phyloP scores from a whole-genome alignment of 1,140 invertebrate genomes.

The Drosophila repleta region DNA sequence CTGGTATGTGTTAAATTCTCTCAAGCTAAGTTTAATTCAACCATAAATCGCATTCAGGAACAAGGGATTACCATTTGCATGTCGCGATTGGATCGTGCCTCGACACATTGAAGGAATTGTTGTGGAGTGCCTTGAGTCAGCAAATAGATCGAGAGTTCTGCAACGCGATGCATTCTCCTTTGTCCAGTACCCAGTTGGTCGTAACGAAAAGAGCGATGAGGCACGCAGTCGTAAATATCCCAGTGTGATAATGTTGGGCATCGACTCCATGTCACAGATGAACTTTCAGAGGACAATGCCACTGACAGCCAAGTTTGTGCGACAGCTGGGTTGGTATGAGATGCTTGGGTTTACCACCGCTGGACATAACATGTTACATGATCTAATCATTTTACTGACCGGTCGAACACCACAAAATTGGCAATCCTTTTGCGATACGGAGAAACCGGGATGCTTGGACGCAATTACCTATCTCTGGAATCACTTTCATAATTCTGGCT shows the following conservation, averaged over 20 bases:
- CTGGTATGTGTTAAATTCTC: slow-evolving; percentile 15
- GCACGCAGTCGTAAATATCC: slow-evolving; percentile 58
- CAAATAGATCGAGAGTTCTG: slow-evolving; percentile 11
- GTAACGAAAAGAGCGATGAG: slow-evolving; percentile 13
- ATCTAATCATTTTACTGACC: slow-evolving; percentile 90
- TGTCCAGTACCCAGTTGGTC: slow-evolving; percentile 27
- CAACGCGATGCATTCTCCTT: slow-evolving; percentile 55
- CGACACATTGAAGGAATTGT: slow-evolving; percentile 23
- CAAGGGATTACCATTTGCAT: background rate
- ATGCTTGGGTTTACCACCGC: slow-evolving; percentile 76
- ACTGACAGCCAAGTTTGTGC: slow-evolving; percentile 43
- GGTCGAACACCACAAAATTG: slow-evolving; percentile 84
- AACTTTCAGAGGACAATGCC: slow-evolving; percentile 54
- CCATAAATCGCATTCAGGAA: background rate
- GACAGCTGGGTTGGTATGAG: slow-evolving; percentile 38
- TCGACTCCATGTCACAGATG: slow-evolving; percentile 41
- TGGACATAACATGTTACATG: slow-evolving; percentile 91
- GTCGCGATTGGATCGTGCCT: slow-evolving; percentile 32
- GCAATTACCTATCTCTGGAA: slow-evolving; percentile 92
- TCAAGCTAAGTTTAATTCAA: background rate
- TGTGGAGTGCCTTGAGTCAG: slow-evolving; percentile 25
- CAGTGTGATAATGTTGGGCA: slow-evolving; percentile 39
- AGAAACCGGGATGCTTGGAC: slow-evolving; percentile 84
- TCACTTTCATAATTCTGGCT: slow-evolving; percentile 88
- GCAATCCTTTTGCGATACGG: slow-evolving; percentile 84